Evolutionary conservation across 1,140 invertebrate genomes (phyloP), one percentile per base, ranked within the genome.

Genomic region (Drosophila miranda): DNA sequence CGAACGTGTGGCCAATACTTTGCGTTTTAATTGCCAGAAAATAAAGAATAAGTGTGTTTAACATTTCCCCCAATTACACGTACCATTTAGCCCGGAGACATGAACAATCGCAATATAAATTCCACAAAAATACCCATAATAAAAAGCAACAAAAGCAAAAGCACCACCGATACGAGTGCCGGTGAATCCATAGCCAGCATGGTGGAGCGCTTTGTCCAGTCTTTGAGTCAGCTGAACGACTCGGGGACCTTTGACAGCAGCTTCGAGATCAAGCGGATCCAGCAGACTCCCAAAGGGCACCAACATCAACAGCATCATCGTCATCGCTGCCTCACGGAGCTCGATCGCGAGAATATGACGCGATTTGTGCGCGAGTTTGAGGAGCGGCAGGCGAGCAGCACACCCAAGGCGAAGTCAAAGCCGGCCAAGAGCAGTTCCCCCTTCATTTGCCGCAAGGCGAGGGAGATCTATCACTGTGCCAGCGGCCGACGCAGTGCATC

Each of bases 221-320:
- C 89, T 1, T 56, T 90, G 41, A 77, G 80, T 6, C 81, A 90
- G 13, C 68, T 90, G 0, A 91, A 91, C 41, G 90, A 91, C 45
- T 91, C 90, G 1, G 77, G 82, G 46, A 82, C 72, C 68, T 90
- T 91, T 43, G 90, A 91, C 50, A 76, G 84, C 63, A 91, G 89
- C 73, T 89, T 91, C 34, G 90, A 91, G 59, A 75, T 90, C 49
- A 91, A 91, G 49, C 53, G 77, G 8, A 89, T 90, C 2, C 64
- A 75, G 23, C 78, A 78, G 19, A 63, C 58, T 30, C 67, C 69
- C 2, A 50, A 46, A 45, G 6, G 13, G 8, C 23, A 26, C 23
- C 23, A 30, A 5, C 11, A 6, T 49, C 43, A 14, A 28, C 43
- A 14, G 21, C n/a, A 60, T 21, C 48, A 44, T 1, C 63, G 81